Conservation (phyloP, 2,888 invertebrate genomes). For the Spodoptera picta region DNA sequence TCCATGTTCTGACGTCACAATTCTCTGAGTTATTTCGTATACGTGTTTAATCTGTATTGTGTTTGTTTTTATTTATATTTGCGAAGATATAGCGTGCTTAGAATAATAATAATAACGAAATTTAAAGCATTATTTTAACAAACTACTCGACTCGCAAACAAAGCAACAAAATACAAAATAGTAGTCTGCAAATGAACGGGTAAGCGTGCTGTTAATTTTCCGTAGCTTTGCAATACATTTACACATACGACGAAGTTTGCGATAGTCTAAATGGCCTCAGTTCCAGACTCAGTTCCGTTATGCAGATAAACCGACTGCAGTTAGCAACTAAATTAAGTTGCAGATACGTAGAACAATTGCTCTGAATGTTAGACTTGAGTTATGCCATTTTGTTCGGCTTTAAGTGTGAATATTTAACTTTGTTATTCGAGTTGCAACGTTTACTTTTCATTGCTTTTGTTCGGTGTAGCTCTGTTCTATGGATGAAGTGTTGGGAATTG, state of each 20-base stretch:
- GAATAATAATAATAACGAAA: conserved; percentile 1
- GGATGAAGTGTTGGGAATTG: conserved; percentile 17
- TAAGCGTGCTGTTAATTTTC: neutral
- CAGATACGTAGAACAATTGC: conserved; percentile 49
- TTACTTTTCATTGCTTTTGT: conserved; percentile 34
- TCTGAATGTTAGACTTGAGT: conserved; percentile 43
- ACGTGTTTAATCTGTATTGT: conserved; percentile 29
- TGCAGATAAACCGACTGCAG: conserved; percentile 68
- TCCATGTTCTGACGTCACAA: conserved; percentile 16
- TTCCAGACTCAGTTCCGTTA: conserved; percentile 61
- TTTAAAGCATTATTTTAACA: too few relatives aligned
- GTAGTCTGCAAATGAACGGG: conserved; percentile 18
- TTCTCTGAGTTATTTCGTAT: conserved; percentile 25
- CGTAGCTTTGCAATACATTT: conserved; percentile 20
- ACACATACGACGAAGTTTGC: conserved; percentile 39
- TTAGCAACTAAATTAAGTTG: conserved; percentile 70
- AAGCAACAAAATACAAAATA: too few relatives aligned
- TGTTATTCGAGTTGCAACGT: conserved; percentile 44
- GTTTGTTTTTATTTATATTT: conserved; percentile 11
- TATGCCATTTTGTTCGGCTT: conserved; percentile 55
- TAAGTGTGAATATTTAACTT: conserved; percentile 49
- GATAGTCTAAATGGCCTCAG: conserved; percentile 57
- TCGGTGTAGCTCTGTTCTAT: conserved; percentile 7
- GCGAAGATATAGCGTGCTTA: conserved; percentile 10
- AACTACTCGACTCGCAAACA: too few relatives aligned